Base-by-base conservation (phyloP, 2,797 vertebrate species). In the Spea hammondii region DNA sequence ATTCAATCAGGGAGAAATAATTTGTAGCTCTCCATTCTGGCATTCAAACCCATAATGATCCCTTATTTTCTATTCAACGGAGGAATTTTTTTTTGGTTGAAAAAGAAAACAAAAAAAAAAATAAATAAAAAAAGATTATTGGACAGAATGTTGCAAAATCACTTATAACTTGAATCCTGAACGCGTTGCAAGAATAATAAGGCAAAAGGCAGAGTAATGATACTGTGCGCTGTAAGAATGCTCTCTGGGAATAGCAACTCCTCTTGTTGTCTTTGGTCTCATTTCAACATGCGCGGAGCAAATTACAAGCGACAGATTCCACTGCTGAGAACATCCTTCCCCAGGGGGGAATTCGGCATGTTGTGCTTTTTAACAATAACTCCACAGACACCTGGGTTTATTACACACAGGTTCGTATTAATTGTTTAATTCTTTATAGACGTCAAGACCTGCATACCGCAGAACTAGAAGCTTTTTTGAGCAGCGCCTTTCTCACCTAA, bases 231-330 rank as follows among this genome's bases (percentile, higher is more conserved):
- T 64, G 66, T 65, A 45, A 64, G 10, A 60, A 53, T 68, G 14
- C 75, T 62, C 79, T 69, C 45, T 72, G 79, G 74, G 70, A 81
- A 62, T 69, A 77, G 74, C 49, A 69, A 77, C 53, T 49, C 70
- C 59, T 73, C 79, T 77, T 82, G 79, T 82, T 82, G 73, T 82
- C 65, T 64, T 82, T 82, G 75, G 74, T 82, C 44, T 82, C 70
- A 73, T 69, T 82, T 77, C 70, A 73, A 74, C 49, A 74, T 48
- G 65, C 79, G 70, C 17, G 55, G 54, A 77, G 79, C 79, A 82
- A 77, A 82, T 77, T 77, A 82, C 74, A 64, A 73, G 65, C 74
- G 79, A 82, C 79, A 82, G 79, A 82, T 77, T 82, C 70, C 79
- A 64, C 75, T 45, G 70, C 79, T 73, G 70, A 73, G 79, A 70